Base-by-base conservation (phyloP, 2,113 vertebrate species). In the Pelusios castaneus region DNA sequence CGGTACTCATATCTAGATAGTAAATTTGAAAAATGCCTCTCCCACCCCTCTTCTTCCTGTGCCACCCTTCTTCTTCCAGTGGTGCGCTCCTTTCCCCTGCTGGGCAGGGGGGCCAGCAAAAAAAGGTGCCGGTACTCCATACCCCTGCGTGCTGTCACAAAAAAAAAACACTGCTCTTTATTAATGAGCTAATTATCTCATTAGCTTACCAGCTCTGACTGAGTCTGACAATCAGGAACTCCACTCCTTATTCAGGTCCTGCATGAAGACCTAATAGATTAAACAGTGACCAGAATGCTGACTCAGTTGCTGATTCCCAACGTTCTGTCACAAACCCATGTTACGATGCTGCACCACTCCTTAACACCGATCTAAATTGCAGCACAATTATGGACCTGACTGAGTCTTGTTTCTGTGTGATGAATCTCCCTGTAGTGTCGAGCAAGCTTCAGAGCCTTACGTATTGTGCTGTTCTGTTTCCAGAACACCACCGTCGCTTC, bases 381-480 rank as follows among this genome's bases (percentile, higher is more conserved):
- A 21, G 45, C 51, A 2, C 0, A 14, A 10, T 78, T 25, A 0
- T 0, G 0, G 31, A 27, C 27, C 27, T 43, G 52, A 24, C 80
- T 34, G 9, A 54, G 24, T 56, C 82, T 89, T 34, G 2, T 25
- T 79, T 75, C 8, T 4, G 63, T 82, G 25, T 76, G 52, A 45
- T 41, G 41, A 41, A 76, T 6, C 24, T 0, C 27, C 51, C 77
- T 85, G 63, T 31, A 27, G 31, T 1, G 78, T 24, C 88, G 22
- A 80, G 22, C 75, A 29, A 78, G 4, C 52, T 1, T 1, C 81
- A 1, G 1, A 84, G 45, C n/a, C 91, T 63, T 55, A 75, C 88
- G 79, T 76, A 14, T 4, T 34, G 21, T 43, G 84, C 76, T 84
- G 63, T 55, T 87, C 56, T 0, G 0, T 0, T 2, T 82, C 88